Evolutionary conservation across 2,797 vertebrate genomes (phyloP).

Genomic region (Staurois parvus): DNA sequence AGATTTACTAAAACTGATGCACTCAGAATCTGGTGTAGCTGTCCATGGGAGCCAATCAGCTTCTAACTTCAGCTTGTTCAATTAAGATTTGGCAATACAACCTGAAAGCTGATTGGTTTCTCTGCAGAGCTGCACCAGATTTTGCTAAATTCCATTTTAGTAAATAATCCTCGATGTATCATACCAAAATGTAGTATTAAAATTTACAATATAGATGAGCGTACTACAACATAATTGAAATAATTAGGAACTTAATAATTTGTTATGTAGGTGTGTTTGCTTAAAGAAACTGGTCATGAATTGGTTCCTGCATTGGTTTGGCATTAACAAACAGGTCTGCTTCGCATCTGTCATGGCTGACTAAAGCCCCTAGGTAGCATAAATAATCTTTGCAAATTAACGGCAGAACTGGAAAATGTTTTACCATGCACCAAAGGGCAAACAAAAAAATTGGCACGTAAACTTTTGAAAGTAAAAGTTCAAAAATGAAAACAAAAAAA

Average conservation of each 20-base stretch:
- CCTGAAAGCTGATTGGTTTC: too few species aligned
- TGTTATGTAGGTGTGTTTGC: background rate
- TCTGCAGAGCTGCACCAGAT: too few species aligned
- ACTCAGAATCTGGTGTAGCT: too few species aligned
- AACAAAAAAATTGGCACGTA: background rate
- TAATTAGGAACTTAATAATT: background rate
- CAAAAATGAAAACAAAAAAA: background rate
- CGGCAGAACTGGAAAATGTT: constrained; percentile 28
- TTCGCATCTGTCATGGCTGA: constrained; percentile 36
- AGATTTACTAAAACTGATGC: too few species aligned
- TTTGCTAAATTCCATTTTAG: too few species aligned
- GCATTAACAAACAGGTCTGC: background rate
- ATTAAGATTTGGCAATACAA: too few species aligned
- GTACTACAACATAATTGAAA: too few species aligned
- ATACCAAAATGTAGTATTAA: too few species aligned
- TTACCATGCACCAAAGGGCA: constrained; percentile 19
- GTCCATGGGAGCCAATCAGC: too few species aligned
- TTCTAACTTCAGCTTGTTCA: too few species aligned
- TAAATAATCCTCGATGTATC: too few species aligned
- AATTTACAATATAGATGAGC: too few species aligned
- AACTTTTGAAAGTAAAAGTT: background rate
- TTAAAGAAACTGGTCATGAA: background rate
- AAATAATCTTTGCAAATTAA: constrained; percentile 50
- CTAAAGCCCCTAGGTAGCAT: constrained; percentile 37
- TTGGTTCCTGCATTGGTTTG: background rate